A percentile compares a stretch with the other conserved stretches of the same genome.
Conservation (phyloP, 2,888 invertebrate genomes). For the Pristionchus fissidentatus region DNA sequence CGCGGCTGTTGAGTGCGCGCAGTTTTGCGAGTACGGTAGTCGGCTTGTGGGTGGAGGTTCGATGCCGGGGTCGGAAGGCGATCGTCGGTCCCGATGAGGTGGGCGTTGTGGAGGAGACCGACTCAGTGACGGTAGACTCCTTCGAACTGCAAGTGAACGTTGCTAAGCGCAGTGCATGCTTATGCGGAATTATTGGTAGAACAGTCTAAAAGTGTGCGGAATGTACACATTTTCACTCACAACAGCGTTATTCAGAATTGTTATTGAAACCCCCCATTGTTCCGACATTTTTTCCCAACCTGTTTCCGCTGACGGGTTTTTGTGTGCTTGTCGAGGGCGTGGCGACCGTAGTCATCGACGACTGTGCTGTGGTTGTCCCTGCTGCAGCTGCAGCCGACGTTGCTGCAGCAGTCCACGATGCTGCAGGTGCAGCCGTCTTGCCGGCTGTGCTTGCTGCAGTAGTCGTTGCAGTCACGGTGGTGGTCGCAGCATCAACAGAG, state of each 20-base stretch:
- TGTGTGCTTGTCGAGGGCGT: neutral
- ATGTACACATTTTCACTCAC: no score
- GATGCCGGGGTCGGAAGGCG: neutral
- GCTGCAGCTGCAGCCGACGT: neutral
- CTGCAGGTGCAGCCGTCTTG: neutral
- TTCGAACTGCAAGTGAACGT: no score
- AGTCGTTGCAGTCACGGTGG: neutral
- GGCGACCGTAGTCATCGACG: neutral
- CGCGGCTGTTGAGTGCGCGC: neutral
- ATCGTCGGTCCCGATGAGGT: neutral
- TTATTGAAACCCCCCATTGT: no score
- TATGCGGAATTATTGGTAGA: no score
- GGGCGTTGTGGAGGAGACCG: neutral
- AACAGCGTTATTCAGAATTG: no score
- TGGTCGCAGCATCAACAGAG: neutral
- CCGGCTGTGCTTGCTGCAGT: neutral
- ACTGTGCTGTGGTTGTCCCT: neutral
- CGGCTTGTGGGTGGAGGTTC: neutral
- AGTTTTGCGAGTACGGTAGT: neutral
- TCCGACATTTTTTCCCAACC: no score
- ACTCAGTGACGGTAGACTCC: no score
- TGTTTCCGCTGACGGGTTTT: no score
- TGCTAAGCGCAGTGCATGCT: no score
- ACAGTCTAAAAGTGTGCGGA: no score
- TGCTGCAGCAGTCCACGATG: neutral